These are phyloP conservation scores for Hydrolagus colliei DNA, from an alignment of 2,797 vertebrate genomes.

Conservation along the genomic window DNA sequence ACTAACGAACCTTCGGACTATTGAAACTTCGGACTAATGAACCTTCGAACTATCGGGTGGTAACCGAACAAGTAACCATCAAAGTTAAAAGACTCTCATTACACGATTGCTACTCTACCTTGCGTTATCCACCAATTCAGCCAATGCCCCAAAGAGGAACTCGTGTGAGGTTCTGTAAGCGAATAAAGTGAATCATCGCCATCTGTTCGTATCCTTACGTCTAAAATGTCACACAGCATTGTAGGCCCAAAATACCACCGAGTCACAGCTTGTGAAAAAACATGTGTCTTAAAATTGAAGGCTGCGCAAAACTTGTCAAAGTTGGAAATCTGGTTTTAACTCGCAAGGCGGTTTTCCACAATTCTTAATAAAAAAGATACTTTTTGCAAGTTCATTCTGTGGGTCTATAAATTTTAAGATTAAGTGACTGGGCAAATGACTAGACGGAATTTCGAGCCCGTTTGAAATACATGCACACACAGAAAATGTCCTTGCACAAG, in stretches of 20 bases:
- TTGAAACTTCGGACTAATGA: no score
- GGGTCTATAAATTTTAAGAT: no score
- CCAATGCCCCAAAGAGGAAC: slow-evolving; percentile 46
- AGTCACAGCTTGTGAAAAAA: slow-evolving; percentile 14
- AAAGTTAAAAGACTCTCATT: neutral
- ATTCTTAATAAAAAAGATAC: neutral
- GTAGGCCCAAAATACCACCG: neutral
- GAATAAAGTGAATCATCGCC: slow-evolving; percentile 12
- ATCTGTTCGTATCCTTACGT: neutral
- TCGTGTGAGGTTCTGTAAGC: slow-evolving; percentile 40
- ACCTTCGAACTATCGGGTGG: no score
- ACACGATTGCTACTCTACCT: slow-evolving; percentile 35
- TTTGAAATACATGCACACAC: no score
- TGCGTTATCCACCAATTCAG: slow-evolving; percentile 46
- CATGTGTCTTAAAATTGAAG: slow-evolving; percentile 10
- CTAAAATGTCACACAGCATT: no score
- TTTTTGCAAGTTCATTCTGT: no score
- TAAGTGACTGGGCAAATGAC: no score
- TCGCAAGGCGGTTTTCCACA: neutral
- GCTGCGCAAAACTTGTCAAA: neutral
- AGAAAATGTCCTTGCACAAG: no score
- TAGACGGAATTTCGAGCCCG: no score
- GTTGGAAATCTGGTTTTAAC: neutral
- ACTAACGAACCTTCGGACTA: no score
- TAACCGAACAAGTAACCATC: neutral